Evolutionary conservation across 1,140 invertebrate genomes (phyloP), one percentile per base, ranked within the genome.

Genomic region (Cydia fagiglandana): DNA sequence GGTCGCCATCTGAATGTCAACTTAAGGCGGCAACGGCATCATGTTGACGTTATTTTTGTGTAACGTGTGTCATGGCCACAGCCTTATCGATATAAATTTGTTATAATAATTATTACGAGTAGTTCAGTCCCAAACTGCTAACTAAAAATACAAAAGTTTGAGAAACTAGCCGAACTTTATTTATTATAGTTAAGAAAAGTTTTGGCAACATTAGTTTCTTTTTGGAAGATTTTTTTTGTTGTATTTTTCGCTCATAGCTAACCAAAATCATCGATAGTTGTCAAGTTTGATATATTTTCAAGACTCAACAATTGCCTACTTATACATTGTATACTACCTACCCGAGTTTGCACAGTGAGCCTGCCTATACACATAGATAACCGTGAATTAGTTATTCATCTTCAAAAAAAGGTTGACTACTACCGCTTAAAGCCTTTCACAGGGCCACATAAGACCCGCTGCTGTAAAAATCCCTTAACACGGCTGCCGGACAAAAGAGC

Each of bases 381-480:
- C 17, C 56, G 17, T 24, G 56, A 20, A 61, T 61, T 61, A 61
- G 7, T 56, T 20, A 61, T 61, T 61, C 56, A 61, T 17, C 56
- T 24, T 61, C 56, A 12, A 61, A 61, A 50, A 61, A 61, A 61
- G 56, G 20, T 61, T 24, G 17, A 24, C 56, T 10, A 61, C 56
- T 61, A 61, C 56, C 12, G 56, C 20, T 1, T 61, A 61, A 61
- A 61, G 10, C 56, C 56, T 61, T 61, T 61, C 56, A 24, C 17
- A 24, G 17, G 9, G 56, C 20, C n/a, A n/a, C 7, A 17, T 56
- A 56, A 56, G n/a, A 56, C 15, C 53, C 53, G n/a, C 56, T 6
- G 17, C 24, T 61, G 56, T 24, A 61, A 61, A 24, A 61, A 61
- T 61, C 56, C 56, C 56, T n/a, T 61, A 61, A 61, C 56, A 24